These are phyloP conservation scores for Drosophila parvula DNA, from an alignment of 1,140 invertebrate species.

Conservation along the genomic window DNA sequence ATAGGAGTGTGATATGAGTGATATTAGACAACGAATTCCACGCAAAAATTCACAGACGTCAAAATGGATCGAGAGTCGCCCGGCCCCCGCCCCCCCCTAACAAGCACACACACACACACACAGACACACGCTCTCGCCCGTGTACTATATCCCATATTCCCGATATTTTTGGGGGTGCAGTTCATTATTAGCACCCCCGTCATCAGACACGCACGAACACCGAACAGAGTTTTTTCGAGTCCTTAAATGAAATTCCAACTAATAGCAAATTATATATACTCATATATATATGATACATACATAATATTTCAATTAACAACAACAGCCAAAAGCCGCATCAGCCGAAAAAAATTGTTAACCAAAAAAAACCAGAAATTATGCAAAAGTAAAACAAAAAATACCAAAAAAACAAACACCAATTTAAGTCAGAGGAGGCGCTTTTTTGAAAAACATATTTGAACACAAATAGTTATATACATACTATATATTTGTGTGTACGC, in stretches of 20 bases:
- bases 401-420: constrained; percentile 57
- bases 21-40: constrained; percentile 61
- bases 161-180: constrained; percentile 26
- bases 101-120: constrained; percentile 19
- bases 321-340: constrained; percentile 41
- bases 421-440: constrained; percentile 54
- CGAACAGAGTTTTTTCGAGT: constrained; percentile 13
- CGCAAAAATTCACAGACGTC: constrained; percentile 17
- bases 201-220: constrained; percentile 9
- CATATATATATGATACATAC: constrained; percentile 41
- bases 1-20: constrained; percentile 12
- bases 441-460: constrained; percentile 37
- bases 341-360: constrained; percentile 28
- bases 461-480: constrained; percentile 17
- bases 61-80: constrained; percentile 13
- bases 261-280: constrained; percentile 47
- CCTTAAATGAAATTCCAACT: constrained; percentile 59
- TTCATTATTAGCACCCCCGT: constrained; percentile 1
- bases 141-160: constrained; percentile 27
- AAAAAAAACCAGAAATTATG: constrained; percentile 9
- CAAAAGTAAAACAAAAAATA: constrained; percentile 2
- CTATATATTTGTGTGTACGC: constrained; percentile 4
- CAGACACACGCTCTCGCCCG: constrained; percentile 14
- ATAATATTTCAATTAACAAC: constrained; percentile 47
- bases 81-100: constrained; percentile 86